Evolutionary conservation across 2,113 vertebrate species (phyloP).

Genomic region (Pomatostomus ruficeps): DNA sequence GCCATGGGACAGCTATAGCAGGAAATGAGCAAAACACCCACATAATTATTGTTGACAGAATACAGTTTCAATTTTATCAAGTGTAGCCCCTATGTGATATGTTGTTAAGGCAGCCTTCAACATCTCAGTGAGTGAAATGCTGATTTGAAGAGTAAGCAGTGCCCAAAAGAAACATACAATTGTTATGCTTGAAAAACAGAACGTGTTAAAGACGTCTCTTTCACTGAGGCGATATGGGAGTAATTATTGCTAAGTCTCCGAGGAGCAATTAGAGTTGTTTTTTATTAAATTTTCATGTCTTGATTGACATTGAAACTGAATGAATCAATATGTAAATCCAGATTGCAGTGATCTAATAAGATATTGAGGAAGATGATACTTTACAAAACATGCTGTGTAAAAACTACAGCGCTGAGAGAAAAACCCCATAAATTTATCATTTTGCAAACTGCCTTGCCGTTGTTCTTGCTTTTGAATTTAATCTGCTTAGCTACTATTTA

Average conservation of each 20-base stretch:
- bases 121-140: not conserved
- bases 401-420: not conserved
- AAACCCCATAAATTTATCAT: not conserved
- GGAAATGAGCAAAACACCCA: slow-evolving; percentile 50
- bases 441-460: not conserved
- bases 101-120: slow-evolving; percentile 35
- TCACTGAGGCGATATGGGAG: not conserved
- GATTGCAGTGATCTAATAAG: not conserved
- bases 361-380: not conserved
- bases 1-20: slow-evolving; percentile 18
- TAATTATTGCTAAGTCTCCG: not conserved
- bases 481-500: not conserved
- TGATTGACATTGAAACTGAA: slow-evolving; percentile 17
- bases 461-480: not conserved
- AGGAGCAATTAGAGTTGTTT: slow-evolving; percentile 40
- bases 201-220: not conserved
- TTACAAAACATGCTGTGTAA: not conserved
- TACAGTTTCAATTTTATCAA: slow-evolving; percentile 32
- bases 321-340: slow-evolving; percentile 27
- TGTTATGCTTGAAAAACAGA: not conserved
- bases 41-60: slow-evolving; percentile 57
- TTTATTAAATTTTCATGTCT: slow-evolving; percentile 19
- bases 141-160: not conserved
- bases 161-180: not conserved
- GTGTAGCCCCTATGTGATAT: not conserved